Base-by-base conservation (phyloP, 2,888 invertebrate genomes). In the Lottia gigantea region DNA sequence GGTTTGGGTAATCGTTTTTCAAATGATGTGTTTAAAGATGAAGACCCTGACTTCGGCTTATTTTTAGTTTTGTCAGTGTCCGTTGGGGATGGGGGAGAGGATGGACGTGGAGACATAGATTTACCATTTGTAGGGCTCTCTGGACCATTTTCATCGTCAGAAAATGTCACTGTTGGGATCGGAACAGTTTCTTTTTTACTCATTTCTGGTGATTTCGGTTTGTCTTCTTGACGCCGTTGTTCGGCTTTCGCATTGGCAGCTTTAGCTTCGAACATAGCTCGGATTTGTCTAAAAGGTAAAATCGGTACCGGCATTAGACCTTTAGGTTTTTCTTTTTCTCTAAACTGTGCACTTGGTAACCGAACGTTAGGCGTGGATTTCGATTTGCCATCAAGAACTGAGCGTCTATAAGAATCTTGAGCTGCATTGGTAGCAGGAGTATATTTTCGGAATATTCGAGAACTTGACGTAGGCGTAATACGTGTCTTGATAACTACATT, bases 401-500 rank as follows among this genome's bases (percentile, higher is more conserved):
- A 55, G 55, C 55, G 55, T 8, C 55, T 55, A 23, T 55, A 55
- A 19, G 19, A 19, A 23, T 55, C 55, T 55, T 55, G 55, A 26
- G 47, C 61, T 19, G 71, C 31, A 26, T 68, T 71, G 12, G 66
- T 76, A 69, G 82, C 82, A 0, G 82, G 80, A 0, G 81, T 80
- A 40, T 68, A 62, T 46, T 62, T 61, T 31, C 74, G 71, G 19
- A 78, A 62, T 14, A 71, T 64, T 4, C 76, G 61, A n/a, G 76
- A 68, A 14, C 75, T 74, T 46, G 76, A 78, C 12, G 80, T 74
- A 1, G 83, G 80, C n/a, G 80, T 80, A 8, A 85, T 83, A 19
- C 85, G 80, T 14, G 83, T 83, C 73, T 78, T 81, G 64, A 85
- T 85, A 16, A 85, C 82, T n/a, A 85, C 83, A 19, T 83, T 76